These are phyloP conservation scores for Pecten maximus DNA, from an alignment of 2,888 invertebrate genomes.

Conservation along the genomic window DNA sequence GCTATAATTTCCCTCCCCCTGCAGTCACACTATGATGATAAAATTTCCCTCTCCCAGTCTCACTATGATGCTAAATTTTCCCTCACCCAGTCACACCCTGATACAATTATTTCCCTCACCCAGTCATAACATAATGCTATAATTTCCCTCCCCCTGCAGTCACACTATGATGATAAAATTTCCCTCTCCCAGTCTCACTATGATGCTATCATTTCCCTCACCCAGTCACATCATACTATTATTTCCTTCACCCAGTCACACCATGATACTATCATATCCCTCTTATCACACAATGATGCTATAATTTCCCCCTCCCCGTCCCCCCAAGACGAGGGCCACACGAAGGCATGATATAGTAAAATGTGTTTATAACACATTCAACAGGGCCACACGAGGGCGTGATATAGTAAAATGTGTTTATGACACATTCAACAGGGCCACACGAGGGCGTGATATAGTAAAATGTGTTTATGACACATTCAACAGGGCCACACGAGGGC, in stretches of 20 bases:
- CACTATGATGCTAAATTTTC: neutral
- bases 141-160: neutral
- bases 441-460: no score
- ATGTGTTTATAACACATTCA: no score
- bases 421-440: no score
- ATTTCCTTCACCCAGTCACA: neutral
- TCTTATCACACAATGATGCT: no score
- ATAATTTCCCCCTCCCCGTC: no score
- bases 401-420: no score
- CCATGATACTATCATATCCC: neutral
- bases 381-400: no score
- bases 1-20: neutral
- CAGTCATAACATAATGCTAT: neutral
- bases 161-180: neutral
- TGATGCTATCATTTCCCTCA: neutral
- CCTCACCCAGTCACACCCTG: neutral
- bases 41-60: neutral
- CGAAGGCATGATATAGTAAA: no score
- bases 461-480: no score
- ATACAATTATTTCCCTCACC: neutral
- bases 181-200: neutral
- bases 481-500: no score
- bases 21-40: neutral
- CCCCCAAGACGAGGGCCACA: no score
- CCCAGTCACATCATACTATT: neutral